Base-by-base conservation (phyloP, 2,888 invertebrate genomes). In the Polylopha cassiicola region DNA sequence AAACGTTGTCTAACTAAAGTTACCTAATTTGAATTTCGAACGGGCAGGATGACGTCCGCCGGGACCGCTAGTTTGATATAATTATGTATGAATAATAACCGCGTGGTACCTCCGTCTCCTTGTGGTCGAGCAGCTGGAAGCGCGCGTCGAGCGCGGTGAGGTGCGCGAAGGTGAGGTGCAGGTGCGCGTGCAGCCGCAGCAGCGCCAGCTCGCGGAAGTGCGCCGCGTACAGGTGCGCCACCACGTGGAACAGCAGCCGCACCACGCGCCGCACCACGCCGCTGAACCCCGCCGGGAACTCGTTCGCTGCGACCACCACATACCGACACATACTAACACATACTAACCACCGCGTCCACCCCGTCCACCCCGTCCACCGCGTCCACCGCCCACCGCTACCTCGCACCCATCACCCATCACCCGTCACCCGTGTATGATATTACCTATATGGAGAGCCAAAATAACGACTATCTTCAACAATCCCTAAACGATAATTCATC, bases 211-310 rank as follows among this genome's bases (percentile, higher is more conserved):
- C 95, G 85, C 95, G 91, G 89, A 97, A 98, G 90, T 99, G 98
- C 86, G 95, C 94, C 79, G 97, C 96, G 89, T 98, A 98, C 81
- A 98, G 89, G 89, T 99, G 98, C 81, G 97, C 97, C 89, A 98
- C 90, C 82, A 98, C 97, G 88, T 98, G 98, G 90, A 97, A 97
- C 88, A 97, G 90, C 87, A 97, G 91, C 78, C 97, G 93, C 87
- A 95, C 90, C 81, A 98, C 97, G 88, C 97, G 97, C 85, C 97
- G 94, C 74, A 97, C 96, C 85, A 95, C 94, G 72, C 92, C 91
- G 87, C 96, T 97, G 87, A 98, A 98, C 73, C 92, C 92, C 72
- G 91, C 90, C 50, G 98, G 98, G 88, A 99, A 99, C 88, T 94
- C 92, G 87, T 95, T 94, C 68, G 94, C 95, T 95, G 84, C 37